Evolutionary conservation across 2,113 vertebrate genomes (phyloP).

Genomic region (Sander lucioperca): DNA sequence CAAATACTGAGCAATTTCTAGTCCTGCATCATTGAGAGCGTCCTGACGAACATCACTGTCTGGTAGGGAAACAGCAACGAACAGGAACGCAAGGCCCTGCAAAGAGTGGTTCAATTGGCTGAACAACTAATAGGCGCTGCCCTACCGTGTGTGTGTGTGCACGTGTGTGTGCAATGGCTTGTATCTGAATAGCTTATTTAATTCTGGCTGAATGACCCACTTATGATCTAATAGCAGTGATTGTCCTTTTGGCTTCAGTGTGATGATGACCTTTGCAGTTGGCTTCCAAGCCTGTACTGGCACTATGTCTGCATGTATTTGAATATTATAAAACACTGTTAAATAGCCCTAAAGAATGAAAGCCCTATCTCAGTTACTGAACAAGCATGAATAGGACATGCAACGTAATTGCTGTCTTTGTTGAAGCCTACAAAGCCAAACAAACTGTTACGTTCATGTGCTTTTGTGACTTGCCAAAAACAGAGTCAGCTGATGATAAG

Average conservation of each 20-base stretch:
- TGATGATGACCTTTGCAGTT: constrained; percentile 31
- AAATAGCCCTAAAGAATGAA: background rate
- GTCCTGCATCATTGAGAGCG: no score
- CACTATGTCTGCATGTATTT: background rate
- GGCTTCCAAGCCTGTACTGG: constrained; percentile 6
- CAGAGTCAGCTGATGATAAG: background rate
- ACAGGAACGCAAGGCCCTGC: no score
- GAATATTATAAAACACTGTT: constrained; percentile 11
- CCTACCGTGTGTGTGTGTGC: background rate
- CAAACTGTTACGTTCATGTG: background rate
- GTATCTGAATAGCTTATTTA: constrained; percentile 9
- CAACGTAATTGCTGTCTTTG: background rate
- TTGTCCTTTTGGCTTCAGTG: constrained; percentile 28
- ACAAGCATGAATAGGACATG: background rate
- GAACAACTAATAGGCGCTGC: no score
- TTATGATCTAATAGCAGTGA: constrained; percentile 25
- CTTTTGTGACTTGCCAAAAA: background rate
- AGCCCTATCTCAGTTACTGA: constrained; percentile 1
- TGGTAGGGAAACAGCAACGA: no score
- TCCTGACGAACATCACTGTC: no score
- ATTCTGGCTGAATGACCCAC: background rate
- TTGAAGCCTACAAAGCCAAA: constrained; percentile 1
- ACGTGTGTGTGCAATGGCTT: background rate
- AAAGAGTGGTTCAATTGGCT: no score
- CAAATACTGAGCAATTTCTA: no score